Conservation (phyloP, 2,113 vertebrate genomes). For the Phoxinus phoxinus region DNA sequence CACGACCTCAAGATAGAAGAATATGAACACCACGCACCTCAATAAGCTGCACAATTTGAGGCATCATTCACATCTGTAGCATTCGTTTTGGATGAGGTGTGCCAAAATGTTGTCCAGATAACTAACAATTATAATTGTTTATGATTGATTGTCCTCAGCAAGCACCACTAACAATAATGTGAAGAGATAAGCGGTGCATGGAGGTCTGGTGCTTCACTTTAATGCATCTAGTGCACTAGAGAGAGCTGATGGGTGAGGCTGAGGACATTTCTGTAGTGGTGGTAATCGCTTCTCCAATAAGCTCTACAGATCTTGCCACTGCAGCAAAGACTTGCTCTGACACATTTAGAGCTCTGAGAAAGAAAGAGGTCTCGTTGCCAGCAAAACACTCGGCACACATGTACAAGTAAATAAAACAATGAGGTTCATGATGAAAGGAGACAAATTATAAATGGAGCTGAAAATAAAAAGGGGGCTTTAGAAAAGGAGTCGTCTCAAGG, state of each 20-base stretch:
- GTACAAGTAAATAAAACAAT: not conserved
- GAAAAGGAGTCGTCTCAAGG: not conserved
- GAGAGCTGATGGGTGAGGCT: constrained; percentile 15
- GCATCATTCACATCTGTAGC: not conserved
- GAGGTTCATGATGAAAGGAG: not conserved
- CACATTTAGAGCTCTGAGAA: constrained; percentile 35
- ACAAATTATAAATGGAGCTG: not conserved
- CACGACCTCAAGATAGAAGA: not conserved
- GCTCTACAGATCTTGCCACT: not conserved
- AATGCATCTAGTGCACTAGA: not conserved
- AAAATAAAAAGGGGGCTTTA: not conserved
- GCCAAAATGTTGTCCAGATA: not conserved
- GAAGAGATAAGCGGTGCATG: not conserved
- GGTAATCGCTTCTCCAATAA: not conserved
- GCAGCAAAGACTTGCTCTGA: constrained; percentile 23
- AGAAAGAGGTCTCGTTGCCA: constrained; percentile 14
- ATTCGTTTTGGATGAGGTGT: not conserved
- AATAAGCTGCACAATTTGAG: not conserved
- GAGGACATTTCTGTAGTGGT: constrained; percentile 16
- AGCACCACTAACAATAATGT: not conserved
- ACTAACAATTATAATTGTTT: not conserved
- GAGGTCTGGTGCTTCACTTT: not conserved
- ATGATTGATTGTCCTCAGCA: not conserved
- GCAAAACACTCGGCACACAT: not conserved
- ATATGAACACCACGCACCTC: not conserved